phyloP scores from a whole-genome alignment of 2,888 invertebrate genomes.

The Leptothorax acervorum region DNA sequence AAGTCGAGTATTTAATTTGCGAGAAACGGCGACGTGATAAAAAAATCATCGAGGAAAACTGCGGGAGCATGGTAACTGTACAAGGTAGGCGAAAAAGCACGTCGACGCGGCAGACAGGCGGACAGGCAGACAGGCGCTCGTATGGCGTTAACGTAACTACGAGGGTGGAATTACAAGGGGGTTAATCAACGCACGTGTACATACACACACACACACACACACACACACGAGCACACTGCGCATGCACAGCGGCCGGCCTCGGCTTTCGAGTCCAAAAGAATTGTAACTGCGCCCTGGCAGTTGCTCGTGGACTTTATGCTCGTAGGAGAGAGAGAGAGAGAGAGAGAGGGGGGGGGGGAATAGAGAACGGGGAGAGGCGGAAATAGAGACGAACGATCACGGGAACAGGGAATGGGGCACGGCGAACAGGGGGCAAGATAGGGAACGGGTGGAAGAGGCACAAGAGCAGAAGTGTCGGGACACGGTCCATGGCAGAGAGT shows the following conservation, averaged over 20 bases:
- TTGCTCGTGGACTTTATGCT: conserved; percentile 65
- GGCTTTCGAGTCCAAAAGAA: conserved; percentile 65
- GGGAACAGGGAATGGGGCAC: neutral
- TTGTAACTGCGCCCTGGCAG: conserved; percentile 63
- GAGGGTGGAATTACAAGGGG: conserved; percentile 79
- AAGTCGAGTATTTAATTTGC: conserved; percentile 57
- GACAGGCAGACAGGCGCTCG: conserved; percentile 38
- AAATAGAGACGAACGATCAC: conserved; percentile 40
- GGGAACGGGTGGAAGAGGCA: neutral
- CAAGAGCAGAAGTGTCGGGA: conserved; percentile 40
- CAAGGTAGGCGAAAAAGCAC: neutral
- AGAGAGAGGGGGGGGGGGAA: no score
- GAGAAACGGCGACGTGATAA: conserved; percentile 44
- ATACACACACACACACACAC: conserved; percentile 53
- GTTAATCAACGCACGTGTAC: conserved; percentile 75
- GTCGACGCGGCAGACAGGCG: neutral
- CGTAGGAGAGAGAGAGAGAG: conserved; percentile 57
- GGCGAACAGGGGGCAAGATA: neutral
- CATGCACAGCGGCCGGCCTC: conserved; percentile 42
- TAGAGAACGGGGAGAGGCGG: no score
- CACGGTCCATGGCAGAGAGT: neutral
- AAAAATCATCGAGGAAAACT: conserved; percentile 39
- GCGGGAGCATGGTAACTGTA: neutral
- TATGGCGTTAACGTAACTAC: conserved; percentile 75
- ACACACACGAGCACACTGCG: no score